Percentiles rank a stretch among this genome's conserved stretches.
Evolutionary conservation across 1,140 invertebrate species (phyloP).

Genomic region (Bactericera cockerelli): DNA sequence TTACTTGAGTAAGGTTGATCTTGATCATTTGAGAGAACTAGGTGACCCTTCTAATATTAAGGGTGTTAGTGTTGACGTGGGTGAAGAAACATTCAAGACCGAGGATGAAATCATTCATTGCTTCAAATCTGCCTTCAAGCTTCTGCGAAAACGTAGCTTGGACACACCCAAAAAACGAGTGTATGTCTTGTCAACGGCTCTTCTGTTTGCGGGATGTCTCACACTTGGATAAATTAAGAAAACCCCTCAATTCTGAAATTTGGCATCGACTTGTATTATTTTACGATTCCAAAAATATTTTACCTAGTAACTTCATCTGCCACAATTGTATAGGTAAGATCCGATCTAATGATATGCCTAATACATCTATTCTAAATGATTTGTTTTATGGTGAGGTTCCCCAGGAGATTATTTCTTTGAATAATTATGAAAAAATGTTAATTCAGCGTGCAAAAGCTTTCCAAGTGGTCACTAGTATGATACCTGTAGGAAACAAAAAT

Average conservation of each 20-base stretch:
- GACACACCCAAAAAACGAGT: slow-evolving; percentile 15
- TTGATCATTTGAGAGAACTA: not conserved
- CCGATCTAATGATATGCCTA: not conserved
- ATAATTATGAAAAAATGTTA: slow-evolving; percentile 23
- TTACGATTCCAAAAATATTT: not conserved
- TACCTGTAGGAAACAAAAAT: slow-evolving; percentile 24
- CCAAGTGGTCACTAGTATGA: slow-evolving; percentile 24
- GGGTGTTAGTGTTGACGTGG: not conserved
- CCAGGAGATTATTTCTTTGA: slow-evolving; percentile 19
- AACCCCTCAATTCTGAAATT: slow-evolving; percentile 2
- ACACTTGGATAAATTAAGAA: slow-evolving; percentile 11
- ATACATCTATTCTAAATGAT: slow-evolving; percentile 15
- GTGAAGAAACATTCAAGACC: slow-evolving; percentile 15
- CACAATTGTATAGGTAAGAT: not conserved
- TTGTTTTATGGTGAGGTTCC: slow-evolving; percentile 13
- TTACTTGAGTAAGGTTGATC: too few relatives aligned
- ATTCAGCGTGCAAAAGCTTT: slow-evolving; percentile 27
- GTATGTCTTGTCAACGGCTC: slow-evolving; percentile 20
- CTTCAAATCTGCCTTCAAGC: slow-evolving; percentile 12
- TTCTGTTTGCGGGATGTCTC: slow-evolving; percentile 16
- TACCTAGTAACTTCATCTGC: slow-evolving; percentile 1
- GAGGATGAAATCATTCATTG: slow-evolving; percentile 17
- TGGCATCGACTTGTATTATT: slow-evolving; percentile 14
- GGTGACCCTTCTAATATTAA: not conserved
- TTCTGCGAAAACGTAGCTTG: slow-evolving; percentile 4